Conservation (phyloP, 1,140 invertebrate genomes). For the Conus ventricosus region DNA sequence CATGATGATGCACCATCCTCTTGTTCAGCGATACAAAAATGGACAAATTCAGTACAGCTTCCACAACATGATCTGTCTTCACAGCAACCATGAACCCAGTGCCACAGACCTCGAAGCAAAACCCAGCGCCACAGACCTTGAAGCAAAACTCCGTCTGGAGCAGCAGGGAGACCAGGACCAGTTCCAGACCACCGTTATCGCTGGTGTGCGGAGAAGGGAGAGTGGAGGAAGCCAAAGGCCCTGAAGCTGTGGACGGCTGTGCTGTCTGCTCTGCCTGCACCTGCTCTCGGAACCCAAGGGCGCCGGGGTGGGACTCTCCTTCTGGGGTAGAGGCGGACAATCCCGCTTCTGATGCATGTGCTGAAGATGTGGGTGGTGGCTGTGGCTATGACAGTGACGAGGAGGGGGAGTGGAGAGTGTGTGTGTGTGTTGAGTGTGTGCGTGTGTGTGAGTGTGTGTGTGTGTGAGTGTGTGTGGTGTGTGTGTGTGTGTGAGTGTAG, state of each 20-base stretch:
- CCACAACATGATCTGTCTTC: too few species aligned
- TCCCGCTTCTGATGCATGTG: not conserved
- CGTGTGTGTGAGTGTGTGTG: not conserved
- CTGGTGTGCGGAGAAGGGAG: too few species aligned
- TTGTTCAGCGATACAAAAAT: too few species aligned
- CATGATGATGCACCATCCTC: too few species aligned
- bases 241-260: not conserved
- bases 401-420: not conserved
- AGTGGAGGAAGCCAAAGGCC: too few species aligned
- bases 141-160: too few species aligned
- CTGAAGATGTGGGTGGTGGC: not conserved
- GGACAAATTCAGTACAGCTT: too few species aligned
- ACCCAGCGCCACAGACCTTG: too few species aligned
- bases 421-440: not conserved
- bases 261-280: not conserved
- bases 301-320: not conserved
- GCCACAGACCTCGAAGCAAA: too few species aligned
- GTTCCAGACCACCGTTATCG: too few species aligned
- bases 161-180: too few species aligned
- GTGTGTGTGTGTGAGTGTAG: not conserved
- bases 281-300: not conserved
- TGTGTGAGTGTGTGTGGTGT: not conserved
- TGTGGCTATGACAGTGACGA: slow-evolving; percentile 5
- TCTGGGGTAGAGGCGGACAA: not conserved
- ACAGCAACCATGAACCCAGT: too few species aligned